Evolutionary conservation across 2,888 invertebrate genomes (phyloP), one percentile per base, ranked within the genome.

Genomic region (Tupiocoris notatus): DNA sequence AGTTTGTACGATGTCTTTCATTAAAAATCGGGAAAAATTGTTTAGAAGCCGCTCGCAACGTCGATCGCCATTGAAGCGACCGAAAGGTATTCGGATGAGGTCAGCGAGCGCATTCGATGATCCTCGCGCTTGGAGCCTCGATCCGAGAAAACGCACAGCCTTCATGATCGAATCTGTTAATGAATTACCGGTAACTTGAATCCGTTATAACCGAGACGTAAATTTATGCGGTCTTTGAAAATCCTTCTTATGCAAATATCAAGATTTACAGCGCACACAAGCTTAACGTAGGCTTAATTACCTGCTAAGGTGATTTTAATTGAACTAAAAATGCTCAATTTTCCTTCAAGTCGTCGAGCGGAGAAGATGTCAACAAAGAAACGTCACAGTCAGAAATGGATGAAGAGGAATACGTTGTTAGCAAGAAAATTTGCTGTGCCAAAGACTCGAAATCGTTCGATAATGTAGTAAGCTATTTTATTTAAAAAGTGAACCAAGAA

Each of bases 111-210:
- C 73, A 1, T 73, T 63, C 22, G 24, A 23, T 7, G 75, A 75
- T 22, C 75, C 75, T 2, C 58, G 75, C 20, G 75, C 75, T 18
- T 75, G 75, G 75, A 75, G 75, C 66, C 58, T 58, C 58, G 59
- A 75, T 20, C 75, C 75, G n/a, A n/a, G 65, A 12, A 63, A 75
- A 25, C 56, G 75, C n/a, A 65, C 24, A 17, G 58, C 57, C 65
- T 75, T 39, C 59, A 59, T 75, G n/a, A 24, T 75, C 12, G 75
- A 75, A 20, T 22, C 66, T 2, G 24, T 73, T 54, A 62, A 24
- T 1, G 73, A 73, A 21, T 23, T 73, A 1, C 61, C 62, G 16
- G 73, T 73, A 23, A 62, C 54, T 62, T 12, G 39, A 39, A 39
- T 39, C 39, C n/a, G n/a, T n/a, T n/a, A n/a, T n/a, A n/a, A n/a